These are phyloP conservation scores for Cottus gobio DNA, from an alignment of 2,113 vertebrate species.

Conservation along the genomic window DNA sequence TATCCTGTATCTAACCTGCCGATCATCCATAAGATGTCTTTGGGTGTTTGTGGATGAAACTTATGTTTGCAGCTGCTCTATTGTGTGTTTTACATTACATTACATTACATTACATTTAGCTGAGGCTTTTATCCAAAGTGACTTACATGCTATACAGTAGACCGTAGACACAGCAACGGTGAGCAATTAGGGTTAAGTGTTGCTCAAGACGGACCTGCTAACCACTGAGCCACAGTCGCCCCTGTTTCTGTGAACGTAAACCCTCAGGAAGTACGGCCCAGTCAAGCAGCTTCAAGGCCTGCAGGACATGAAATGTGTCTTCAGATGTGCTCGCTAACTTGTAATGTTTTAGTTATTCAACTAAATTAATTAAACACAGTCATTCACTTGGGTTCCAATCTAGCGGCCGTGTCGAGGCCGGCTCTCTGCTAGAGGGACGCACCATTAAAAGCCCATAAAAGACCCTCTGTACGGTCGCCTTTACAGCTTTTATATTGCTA, in stretches of 20 bases:
- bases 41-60: too few species aligned
- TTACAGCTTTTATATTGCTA: constrained; percentile 36
- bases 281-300: background rate
- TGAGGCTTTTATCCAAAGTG: too few species aligned
- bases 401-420: constrained; percentile 48
- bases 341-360: background rate
- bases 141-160: too few species aligned
- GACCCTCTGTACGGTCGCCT: constrained; percentile 23
- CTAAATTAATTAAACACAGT: constrained; percentile 34
- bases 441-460: constrained; percentile 59
- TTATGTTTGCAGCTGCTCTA: background rate
- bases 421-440: constrained; percentile 44
- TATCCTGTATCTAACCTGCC: background rate
- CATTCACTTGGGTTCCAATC: constrained; percentile 51
- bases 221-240: too few species aligned
- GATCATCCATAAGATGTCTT: background rate
- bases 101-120: too few species aligned
- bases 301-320: constrained; percentile 1
- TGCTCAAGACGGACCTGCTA: too few species aligned
- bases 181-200: too few species aligned
- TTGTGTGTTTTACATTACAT: too few species aligned
- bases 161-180: too few species aligned
- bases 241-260: background rate
- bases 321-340: background rate
- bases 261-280: background rate